A percentile compares a stretch with the other conserved stretches of the same genome.
These are phyloP conservation scores for Acanthiza pusilla DNA, from an alignment of 2,797 vertebrate species.

Conservation along the genomic window DNA sequence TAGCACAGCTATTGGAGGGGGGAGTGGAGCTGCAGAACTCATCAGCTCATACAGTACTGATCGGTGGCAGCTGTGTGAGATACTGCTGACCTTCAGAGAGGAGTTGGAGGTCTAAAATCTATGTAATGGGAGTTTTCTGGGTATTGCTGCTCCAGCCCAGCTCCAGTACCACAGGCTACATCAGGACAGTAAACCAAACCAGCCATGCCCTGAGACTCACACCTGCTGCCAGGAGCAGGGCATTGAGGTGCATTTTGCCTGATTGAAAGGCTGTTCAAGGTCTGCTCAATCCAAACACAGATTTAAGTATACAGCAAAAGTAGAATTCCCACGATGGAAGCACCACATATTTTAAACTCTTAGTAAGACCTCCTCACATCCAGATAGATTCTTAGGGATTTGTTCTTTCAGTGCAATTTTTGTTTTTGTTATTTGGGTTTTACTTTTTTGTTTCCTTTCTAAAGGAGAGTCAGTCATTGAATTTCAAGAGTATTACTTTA, in stretches of 20 bases:
- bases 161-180: not conserved
- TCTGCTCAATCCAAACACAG: not conserved
- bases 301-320: not conserved
- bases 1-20: fast-evolving
- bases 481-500: not conserved
- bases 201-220: not conserved
- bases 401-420: not conserved
- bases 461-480: not conserved
- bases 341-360: not conserved
- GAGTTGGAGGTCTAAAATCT: not conserved
- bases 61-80: not conserved
- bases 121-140: not conserved
- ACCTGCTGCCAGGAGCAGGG: not conserved
- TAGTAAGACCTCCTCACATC: not conserved
- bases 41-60: not conserved
- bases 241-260: not conserved
- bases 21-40: not conserved
- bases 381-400: not conserved
- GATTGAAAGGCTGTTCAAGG: not conserved
- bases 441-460: not conserved
- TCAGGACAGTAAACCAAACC: not conserved
- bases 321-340: not conserved
- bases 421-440: not conserved
- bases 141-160: not conserved
- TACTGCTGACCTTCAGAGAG: not conserved